A percentile compares a stretch with the other conserved stretches of the same genome.
These are phyloP conservation scores for Gopherus flavomarginatus DNA, from an alignment of 2,113 vertebrate genomes.

Conservation along the genomic window DNA sequence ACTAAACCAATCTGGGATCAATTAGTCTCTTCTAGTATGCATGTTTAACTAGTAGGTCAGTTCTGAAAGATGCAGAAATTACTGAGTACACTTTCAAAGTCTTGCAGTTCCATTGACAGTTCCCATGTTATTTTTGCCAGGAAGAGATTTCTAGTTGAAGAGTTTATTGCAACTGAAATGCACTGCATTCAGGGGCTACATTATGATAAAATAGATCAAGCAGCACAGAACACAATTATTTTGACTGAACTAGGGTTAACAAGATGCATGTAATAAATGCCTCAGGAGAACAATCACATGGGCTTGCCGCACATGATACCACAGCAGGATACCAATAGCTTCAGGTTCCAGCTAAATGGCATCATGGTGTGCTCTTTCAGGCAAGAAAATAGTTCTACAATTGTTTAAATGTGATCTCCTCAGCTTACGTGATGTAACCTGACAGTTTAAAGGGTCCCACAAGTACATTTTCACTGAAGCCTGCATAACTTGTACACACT, in stretches of 20 bases:
- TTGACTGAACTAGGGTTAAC: constrained; percentile 76
- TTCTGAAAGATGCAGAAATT: constrained; percentile 50
- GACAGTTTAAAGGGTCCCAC: constrained; percentile 72
- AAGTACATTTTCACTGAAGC: constrained; percentile 27
- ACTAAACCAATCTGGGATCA: constrained; percentile 5
- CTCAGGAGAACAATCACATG: constrained; percentile 75
- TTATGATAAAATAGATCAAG: constrained; percentile 77
- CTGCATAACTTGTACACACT: constrained; percentile 13
- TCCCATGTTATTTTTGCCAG: constrained; percentile 43
- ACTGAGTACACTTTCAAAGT: constrained; percentile 51
- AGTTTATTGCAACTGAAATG: constrained; percentile 49
- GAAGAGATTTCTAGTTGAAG: not conserved
- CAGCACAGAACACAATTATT: constrained; percentile 70
- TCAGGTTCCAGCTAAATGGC: constrained; percentile 76
- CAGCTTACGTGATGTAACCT: constrained; percentile 63
- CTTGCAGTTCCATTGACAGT: constrained; percentile 37
- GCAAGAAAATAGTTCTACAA: constrained; percentile 73
- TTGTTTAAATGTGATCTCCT: constrained; percentile 69
- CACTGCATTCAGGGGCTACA: constrained; percentile 24
- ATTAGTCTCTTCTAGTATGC: constrained; percentile 37
- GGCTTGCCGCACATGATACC: constrained; percentile 70
- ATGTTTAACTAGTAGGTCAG: constrained; percentile 37
- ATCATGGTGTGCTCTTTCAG: constrained; percentile 78
- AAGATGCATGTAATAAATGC: constrained; percentile 74
- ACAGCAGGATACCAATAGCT: constrained; percentile 77